Base-by-base conservation (phyloP, 2,113 vertebrate species). In the Daubentonia madagascariensis region DNA sequence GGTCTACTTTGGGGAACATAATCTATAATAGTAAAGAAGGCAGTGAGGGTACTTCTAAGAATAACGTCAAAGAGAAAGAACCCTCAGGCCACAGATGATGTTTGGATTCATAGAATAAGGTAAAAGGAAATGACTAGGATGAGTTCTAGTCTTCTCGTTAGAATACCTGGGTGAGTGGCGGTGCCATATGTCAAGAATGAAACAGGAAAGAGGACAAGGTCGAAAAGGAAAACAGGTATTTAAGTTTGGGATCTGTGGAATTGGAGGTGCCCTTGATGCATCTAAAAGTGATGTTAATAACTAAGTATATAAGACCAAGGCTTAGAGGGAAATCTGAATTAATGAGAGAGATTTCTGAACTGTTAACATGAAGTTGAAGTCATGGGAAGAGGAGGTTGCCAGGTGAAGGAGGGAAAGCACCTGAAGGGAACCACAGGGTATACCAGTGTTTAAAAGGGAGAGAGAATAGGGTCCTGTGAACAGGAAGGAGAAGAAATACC, bases 361-460 rank as follows among this genome's bases (percentile, higher is more conserved):
- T 2, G 7, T 23, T 14, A n/a, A 54, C 54, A 18, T 23, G 22
- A 32, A 9, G 13, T 0, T 32, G 75, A 65, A 85, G 32, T 52
- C 57, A 32, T 28, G 23, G 89, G 40, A 65, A 65, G 45, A 25
- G 61, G 52, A 40, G 30, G 40, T 40, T 52, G 16, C 20, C 50
- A 43, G 16, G 45, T 35, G 23, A 68, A 32, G 35, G 59, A 90
- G 14, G 18, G 28, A 45, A 43, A 48, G 30, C 2, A 0, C 16
- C 45, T 32, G 4, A 22, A 35, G 25, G 14, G n/a, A 23, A 37
- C 5, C 0, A 0, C 11, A 7, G 8, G 22, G 0, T 10, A 8
- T 10, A 14, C 52, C 2, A 3, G 8, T 18, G 6, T 23, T 32
- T 43, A 25, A 30, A 3, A 8, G 3, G 48, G 18, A 43, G 50